Evolutionary conservation across 2,113 vertebrate species (phyloP).

Genomic region (Hippocampus guttulatus): DNA sequence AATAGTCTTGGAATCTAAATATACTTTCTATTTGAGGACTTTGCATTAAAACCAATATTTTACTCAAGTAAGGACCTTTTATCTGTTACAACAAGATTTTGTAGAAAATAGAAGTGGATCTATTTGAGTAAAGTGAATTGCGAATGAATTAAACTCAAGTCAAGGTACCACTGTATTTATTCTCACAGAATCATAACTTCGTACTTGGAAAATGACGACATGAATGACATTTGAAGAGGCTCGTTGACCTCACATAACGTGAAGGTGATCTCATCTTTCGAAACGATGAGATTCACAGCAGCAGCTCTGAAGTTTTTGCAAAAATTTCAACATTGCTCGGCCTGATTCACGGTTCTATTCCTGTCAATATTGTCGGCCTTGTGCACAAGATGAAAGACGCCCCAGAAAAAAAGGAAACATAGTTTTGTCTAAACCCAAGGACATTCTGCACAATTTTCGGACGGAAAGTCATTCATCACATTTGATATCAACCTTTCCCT

Average conservation of each 20-base stretch:
- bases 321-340: constrained; percentile 85
- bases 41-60: too few species aligned
- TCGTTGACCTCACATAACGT: constrained; percentile 69
- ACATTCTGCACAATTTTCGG: constrained; percentile 92
- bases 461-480: constrained; percentile 97
- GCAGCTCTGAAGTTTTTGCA: constrained; percentile 83
- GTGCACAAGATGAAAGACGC: constrained; percentile 93
- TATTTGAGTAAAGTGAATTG: not conserved
- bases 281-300: constrained; percentile 54
- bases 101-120: not conserved
- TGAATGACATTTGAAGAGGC: constrained; percentile 15
- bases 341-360: constrained; percentile 98
- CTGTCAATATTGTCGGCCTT: constrained; percentile 99
- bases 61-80: too few species aligned
- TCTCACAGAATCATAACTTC: not conserved
- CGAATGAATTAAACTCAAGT: not conserved
- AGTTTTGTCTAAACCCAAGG: constrained; percentile 99
- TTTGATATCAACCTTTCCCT: constrained; percentile 81
- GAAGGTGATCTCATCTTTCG: not conserved
- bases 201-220: not conserved
- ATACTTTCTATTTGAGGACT: too few species aligned
- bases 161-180: not conserved
- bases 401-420: constrained; percentile 73
- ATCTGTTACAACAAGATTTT: too few species aligned
- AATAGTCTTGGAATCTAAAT: too few species aligned